Conservation (phyloP, 2,113 vertebrate genomes). For the Gymnorhina tibicen region DNA sequence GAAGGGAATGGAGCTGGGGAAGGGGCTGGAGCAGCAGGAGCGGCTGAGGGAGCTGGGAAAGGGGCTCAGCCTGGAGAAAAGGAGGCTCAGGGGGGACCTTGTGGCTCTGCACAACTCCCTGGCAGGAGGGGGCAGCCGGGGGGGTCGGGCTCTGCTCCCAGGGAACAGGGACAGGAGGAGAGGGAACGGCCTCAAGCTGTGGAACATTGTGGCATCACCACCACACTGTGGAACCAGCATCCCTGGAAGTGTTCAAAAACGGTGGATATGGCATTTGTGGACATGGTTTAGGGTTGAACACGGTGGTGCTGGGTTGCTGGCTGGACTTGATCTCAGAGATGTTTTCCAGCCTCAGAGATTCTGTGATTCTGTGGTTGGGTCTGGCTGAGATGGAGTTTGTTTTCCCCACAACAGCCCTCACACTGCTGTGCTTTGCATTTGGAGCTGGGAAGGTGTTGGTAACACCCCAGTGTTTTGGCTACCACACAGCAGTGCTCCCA, state of each 20-base stretch:
- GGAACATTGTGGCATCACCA: background rate
- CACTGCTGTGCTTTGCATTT: background rate
- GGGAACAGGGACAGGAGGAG: background rate
- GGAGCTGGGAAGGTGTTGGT: background rate
- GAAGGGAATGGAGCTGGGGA: background rate
- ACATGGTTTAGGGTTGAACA: background rate
- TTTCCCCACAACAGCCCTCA: background rate
- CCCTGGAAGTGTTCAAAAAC: background rate
- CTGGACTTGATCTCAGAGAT: background rate
- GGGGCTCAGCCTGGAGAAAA: background rate
- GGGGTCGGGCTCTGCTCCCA: fast-evolving
- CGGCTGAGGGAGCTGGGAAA: background rate
- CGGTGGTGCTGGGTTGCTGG: background rate
- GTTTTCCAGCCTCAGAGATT: background rate
- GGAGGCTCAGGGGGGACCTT: background rate
- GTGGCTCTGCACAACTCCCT: background rate
- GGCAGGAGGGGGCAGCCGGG: background rate
- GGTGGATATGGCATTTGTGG: background rate
- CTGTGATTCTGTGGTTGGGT: background rate
- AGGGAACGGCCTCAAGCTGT: fast-evolving
- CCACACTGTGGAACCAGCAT: background rate
- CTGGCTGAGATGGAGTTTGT: background rate
- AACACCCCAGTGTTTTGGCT: background rate
- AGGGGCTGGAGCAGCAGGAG: background rate
- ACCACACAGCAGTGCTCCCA: background rate